These are phyloP conservation scores for Xanthorhoe spadicearia DNA, from an alignment of 2,888 invertebrate genomes.

Conservation along the genomic window DNA sequence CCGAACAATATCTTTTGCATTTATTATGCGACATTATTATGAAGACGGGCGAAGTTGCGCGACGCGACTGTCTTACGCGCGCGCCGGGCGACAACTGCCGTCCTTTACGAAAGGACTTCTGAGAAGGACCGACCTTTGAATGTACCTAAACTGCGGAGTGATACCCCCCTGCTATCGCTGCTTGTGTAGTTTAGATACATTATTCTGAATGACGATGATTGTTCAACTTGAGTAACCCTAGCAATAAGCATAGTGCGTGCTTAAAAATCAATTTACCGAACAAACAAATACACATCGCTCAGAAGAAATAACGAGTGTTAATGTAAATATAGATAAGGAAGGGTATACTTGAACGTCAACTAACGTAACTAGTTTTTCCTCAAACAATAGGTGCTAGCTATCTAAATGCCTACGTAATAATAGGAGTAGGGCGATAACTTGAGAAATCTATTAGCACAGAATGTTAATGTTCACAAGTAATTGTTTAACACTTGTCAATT, in stretches of 20 bases:
- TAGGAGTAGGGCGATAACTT: slow-evolving; percentile 25
- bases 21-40: too few species aligned
- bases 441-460: slow-evolving; percentile 26
- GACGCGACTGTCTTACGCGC: too few species aligned
- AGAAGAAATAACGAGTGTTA: slow-evolving; percentile 8
- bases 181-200: too few species aligned
- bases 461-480: slow-evolving; percentile 24
- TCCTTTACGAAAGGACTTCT: too few species aligned
- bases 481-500: slow-evolving; percentile 29
- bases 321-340: slow-evolving; percentile 13
- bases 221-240: neutral
- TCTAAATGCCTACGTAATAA: neutral
- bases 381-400: slow-evolving; percentile 7
- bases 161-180: too few species aligned
- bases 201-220: neutral
- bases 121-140: too few species aligned
- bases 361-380: slow-evolving; percentile 12
- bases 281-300: neutral
- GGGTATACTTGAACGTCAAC: slow-evolving; percentile 5
- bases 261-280: slow-evolving; percentile 7
- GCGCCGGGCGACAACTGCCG: too few species aligned
- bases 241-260: neutral
- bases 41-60: too few species aligned
- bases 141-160: too few species aligned
- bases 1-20: too few species aligned